Percentiles rank a stretch among this genome's conserved stretches.
Conservation (phyloP, 2,888 invertebrate species). For the Chrysomela aeneicollis region DNA sequence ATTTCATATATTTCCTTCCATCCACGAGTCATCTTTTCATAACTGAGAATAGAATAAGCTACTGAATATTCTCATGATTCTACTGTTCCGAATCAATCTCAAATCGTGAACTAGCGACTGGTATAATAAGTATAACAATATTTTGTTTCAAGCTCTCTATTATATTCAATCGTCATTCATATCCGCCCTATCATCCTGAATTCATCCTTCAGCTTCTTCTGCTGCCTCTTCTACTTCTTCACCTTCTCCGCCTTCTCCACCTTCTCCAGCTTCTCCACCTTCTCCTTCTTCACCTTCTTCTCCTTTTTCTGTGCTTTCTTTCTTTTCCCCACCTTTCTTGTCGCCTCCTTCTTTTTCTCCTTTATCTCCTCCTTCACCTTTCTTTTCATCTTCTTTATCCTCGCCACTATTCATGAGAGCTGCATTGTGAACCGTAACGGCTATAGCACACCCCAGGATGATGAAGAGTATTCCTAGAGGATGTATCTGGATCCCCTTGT, state of each 20-base stretch:
- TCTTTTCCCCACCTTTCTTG: background rate
- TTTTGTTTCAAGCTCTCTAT: too few relatives aligned
- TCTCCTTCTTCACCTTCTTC: background rate
- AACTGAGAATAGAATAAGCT: too few relatives aligned
- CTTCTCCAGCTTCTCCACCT: background rate
- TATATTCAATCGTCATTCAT: background rate
- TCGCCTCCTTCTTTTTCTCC: background rate
- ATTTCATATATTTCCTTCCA: too few relatives aligned
- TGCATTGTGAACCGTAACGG: slow-evolving; percentile 28
- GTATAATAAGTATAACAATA: too few relatives aligned
- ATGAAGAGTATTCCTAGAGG: slow-evolving; percentile 31
- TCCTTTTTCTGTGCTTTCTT: background rate
- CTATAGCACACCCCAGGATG: slow-evolving; percentile 32
- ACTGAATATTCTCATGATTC: too few relatives aligned
- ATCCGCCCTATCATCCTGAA: background rate
- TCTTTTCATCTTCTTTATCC: slow-evolving; percentile 20
- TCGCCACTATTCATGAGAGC: slow-evolving; percentile 23
- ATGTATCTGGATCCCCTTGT: slow-evolving; percentile 15
- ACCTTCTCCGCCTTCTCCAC: background rate
- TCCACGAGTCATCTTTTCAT: too few relatives aligned
- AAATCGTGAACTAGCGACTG: too few relatives aligned
- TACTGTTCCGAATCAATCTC: too few relatives aligned
- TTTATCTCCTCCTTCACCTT: slow-evolving; percentile 11
- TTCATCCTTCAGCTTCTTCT: slow-evolving; percentile 13
- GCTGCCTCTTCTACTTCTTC: slow-evolving; percentile 16